Base-by-base conservation (phyloP, 2,797 vertebrate genomes). In the Sparidentex hasta region DNA sequence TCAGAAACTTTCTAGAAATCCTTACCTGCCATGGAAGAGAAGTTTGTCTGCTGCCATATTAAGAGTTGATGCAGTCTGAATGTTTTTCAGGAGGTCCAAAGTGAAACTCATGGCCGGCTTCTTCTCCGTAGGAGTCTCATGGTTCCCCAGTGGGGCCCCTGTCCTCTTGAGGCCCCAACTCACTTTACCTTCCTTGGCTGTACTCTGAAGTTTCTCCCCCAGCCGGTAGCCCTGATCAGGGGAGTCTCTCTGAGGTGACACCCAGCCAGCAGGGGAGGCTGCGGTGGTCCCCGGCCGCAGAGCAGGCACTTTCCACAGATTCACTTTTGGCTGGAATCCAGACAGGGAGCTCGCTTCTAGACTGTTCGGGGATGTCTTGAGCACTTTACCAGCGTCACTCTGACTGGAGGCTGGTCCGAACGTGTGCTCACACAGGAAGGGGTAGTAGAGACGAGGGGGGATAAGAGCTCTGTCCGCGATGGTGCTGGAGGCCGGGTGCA, bases 381-480 rank as follows among this genome's bases (percentile, higher is more conserved):
- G 70, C 3, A 84, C 81, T 84, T 97, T 98, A 66, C 79, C 56
- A 2, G 94, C n/a, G 2, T 94, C 95, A 3, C 44, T 79, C 46
- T 95, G 96, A 0, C 82, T 8, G 0, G 95, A 92, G 0, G 92
- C 59, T 0, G 90, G 79, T 65, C 94, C 82, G 0, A 97, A 95
- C 8, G 93, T 80, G 69, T 97, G 98, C 78, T 99, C 98, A 0
- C 97, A 96, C 44, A 99, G 92, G 87, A 99, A 95, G 0, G 98
- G 98, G 85, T 98, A 99, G 92, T 98, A 99, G 62, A 99, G 96
- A 33, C 95, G 95, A 0, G 97, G 95, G 0, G 96, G 93, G 46
- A 97, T 94, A 29, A 97, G 78, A 0, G 96, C 85, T 59, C 95
- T 93, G 59, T 98, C 97, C 0, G 96, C 83, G 33, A 96, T 92